Base-by-base conservation (phyloP, 2,888 invertebrate genomes). In the Podabrus alpinus region DNA sequence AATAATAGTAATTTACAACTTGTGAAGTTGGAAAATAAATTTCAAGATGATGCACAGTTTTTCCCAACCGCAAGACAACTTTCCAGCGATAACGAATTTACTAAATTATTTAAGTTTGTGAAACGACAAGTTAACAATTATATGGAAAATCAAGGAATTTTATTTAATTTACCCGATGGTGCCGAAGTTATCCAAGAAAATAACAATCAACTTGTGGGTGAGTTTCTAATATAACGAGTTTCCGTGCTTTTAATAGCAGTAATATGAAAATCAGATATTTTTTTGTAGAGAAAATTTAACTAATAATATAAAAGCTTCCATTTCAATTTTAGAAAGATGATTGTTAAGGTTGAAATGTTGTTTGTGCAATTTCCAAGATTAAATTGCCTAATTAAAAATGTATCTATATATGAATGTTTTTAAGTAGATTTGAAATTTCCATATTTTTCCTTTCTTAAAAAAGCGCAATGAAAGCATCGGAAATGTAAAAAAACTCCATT, bases 21-120 rank as follows among this genome's bases (percentile, higher is more conserved):
- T 17, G 80, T 85, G 69, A 79, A 80, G 77, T 80, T 83, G 73
- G 71, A 81, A 15, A 72, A 67, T 66, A 64, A 73, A 64, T 67
- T 78, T 61, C 21, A 74, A 9, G 71, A 79, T 29, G 79, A 78
- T 10, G 45, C 72, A 11, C 78, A 80, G 61, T 21, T 74, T 15
- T 79, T 80, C 66, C 62, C 71, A 10, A 68, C 78, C 3, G 76
- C 79, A 15, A 79, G 82, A 71, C 78, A 79, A 72, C 25, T 79
- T 13, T 67, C 77, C n/a, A 75, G 71, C 11, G 84, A 85, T 67
- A 78, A 79, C 15, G 85, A 84, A 73, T 80, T 82, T 66, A 78
- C 81, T 1, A 85, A 85, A 74, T 79, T 86, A 68, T 71, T 84
- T 2, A 85, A 84, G 75, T 86, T 85, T 78, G 75, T 83, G 15